Evolutionary conservation across 1,140 invertebrate genomes (phyloP).

Genomic region (Limonius californicus): DNA sequence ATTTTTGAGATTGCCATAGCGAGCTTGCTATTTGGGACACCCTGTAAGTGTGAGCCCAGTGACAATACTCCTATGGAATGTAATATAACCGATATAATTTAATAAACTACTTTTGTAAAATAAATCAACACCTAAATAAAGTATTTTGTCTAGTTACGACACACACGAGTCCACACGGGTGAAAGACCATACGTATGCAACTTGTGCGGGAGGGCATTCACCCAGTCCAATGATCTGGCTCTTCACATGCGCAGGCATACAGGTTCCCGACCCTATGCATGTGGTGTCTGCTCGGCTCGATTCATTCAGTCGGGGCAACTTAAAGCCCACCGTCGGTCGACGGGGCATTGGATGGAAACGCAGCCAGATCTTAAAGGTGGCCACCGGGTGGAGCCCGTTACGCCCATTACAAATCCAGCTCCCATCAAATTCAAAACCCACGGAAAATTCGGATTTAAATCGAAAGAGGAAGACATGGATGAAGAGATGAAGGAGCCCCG

Average conservation of each 20-base stretch:
- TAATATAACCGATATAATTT: no score
- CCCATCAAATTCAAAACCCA: slow-evolving; percentile 44
- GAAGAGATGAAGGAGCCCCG: slow-evolving; percentile 2
- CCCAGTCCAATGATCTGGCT: slow-evolving; percentile 49
- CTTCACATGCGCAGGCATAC: slow-evolving; percentile 47
- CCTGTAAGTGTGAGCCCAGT: no score
- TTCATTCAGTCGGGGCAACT: slow-evolving; percentile 48
- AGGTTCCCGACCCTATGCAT: slow-evolving; percentile 44
- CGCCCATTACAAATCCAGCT: slow-evolving; percentile 38
- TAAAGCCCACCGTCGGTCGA: slow-evolving; percentile 43
- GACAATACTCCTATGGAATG: no score
- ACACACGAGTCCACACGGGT: slow-evolving; percentile 47
- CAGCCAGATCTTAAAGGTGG: slow-evolving; percentile 46
- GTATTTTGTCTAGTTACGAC: slow-evolving; percentile 44
- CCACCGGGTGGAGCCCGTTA: slow-evolving; percentile 45
- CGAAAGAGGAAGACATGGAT: slow-evolving; percentile 20
- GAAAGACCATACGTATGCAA: slow-evolving; percentile 51
- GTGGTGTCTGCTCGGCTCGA: slow-evolving; percentile 44
- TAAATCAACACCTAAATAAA: no score
- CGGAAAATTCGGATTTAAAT: slow-evolving; percentile 29
- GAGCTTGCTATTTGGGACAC: no score
- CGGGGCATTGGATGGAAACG: slow-evolving; percentile 46
- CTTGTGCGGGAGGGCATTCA: slow-evolving; percentile 46
- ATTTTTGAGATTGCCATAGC: no score
- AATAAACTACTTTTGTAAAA: no score